These are phyloP conservation scores for Sylvicola cinctus DNA, from an alignment of 2,888 invertebrate species.

Conservation along the genomic window DNA sequence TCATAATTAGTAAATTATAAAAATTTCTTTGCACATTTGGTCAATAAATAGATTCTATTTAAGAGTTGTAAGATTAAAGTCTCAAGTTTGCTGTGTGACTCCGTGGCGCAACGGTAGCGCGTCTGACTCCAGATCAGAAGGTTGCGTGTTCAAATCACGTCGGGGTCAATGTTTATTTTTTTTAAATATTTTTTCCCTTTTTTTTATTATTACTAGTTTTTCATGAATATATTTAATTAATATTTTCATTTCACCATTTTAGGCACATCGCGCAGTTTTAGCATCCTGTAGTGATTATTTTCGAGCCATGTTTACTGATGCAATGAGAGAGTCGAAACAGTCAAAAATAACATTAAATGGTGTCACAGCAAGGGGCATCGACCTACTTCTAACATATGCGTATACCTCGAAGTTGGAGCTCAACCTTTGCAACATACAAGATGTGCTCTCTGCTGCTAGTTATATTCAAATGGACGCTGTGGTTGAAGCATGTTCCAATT, in stretches of 20 bases:
- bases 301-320: constrained; percentile 51
- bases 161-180: too few relatives aligned
- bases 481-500: constrained; percentile 42
- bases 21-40: too few relatives aligned
- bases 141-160: constrained; percentile 8
- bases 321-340: constrained; percentile 42
- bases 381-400: constrained; percentile 41
- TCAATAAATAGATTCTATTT: too few relatives aligned
- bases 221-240: constrained; percentile 1
- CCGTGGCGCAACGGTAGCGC: constrained; percentile 8
- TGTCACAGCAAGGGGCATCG: constrained; percentile 41
- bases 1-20: too few relatives aligned
- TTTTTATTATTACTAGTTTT: not conserved
- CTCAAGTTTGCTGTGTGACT: too few relatives aligned
- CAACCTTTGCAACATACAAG: constrained; percentile 40
- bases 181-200: not conserved
- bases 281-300: constrained; percentile 56
- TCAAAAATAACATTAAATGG: constrained; percentile 43
- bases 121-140: constrained; percentile 8
- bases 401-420: constrained; percentile 43
- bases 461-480: constrained; percentile 42
- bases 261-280: constrained; percentile 47
- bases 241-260: constrained; percentile 8
- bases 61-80: too few relatives aligned
- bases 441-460: constrained; percentile 46